These are phyloP conservation scores for Lingula anatina DNA, from an alignment of 2,888 invertebrate species.

Conservation along the genomic window DNA sequence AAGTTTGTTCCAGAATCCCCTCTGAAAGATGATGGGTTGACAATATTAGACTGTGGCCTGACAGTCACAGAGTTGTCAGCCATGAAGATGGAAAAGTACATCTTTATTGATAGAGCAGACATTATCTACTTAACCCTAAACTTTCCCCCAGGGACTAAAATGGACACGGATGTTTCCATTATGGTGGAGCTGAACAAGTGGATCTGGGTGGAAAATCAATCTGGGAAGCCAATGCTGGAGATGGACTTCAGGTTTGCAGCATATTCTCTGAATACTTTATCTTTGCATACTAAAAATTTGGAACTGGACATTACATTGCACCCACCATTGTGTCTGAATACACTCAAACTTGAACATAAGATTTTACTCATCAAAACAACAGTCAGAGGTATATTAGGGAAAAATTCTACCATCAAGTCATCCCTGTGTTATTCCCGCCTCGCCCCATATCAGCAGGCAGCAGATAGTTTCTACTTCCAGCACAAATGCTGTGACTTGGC, in stretches of 20 bases:
- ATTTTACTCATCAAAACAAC: background rate
- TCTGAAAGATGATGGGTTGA: too few relatives aligned
- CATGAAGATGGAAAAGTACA: too few relatives aligned
- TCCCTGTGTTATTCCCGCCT: conserved; percentile 3
- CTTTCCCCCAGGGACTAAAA: too few relatives aligned
- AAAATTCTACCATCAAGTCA: background rate
- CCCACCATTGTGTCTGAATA: background rate
- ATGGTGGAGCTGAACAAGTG: background rate
- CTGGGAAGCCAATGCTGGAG: conserved; percentile 3
- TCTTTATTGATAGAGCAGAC: too few relatives aligned
- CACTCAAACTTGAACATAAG: background rate
- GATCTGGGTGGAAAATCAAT: conserved; percentile 3
- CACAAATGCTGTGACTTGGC: conserved; percentile 4
- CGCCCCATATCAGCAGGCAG: background rate
- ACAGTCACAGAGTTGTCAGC: too few relatives aligned
- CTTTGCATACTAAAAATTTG: background rate
- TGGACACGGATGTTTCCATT: too few relatives aligned
- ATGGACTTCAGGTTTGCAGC: conserved; percentile 2
- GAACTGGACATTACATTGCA: background rate
- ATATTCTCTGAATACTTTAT: conserved; percentile 1
- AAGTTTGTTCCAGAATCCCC: too few relatives aligned
- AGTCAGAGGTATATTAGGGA: background rate
- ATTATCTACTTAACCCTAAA: too few relatives aligned
- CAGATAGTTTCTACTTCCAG: conserved; percentile 2
- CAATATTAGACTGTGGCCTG: too few relatives aligned